Base-by-base conservation (phyloP, 2,888 invertebrate species). In the Plebejus anna region DNA sequence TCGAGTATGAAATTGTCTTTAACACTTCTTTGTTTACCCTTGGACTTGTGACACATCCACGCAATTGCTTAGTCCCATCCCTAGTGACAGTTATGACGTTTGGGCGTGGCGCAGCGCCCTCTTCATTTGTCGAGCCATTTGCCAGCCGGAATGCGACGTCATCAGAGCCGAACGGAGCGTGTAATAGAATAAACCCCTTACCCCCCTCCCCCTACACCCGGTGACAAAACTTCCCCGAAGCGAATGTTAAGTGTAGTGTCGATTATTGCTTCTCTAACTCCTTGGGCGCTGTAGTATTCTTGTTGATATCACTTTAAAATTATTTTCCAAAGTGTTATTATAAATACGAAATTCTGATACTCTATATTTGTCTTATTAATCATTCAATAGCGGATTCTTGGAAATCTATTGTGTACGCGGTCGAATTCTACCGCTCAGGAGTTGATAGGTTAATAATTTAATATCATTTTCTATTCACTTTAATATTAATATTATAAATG, bases 81-180 rank as follows among this genome's bases (percentile, higher is more conserved):
- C 81, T 83, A 83, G 86, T 88, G 90, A 89, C 91, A 90, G 91
- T 93, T 93, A 93, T 93, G 93, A 93, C 90, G 87, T 82, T 83
- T 82, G 91, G 93, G 93, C 93, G 93, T 91, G 91, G 84, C 88
- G 83, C 84, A 86, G 89, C 88, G 87, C 89, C 89, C 90, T 88
- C 88, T 93, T 90, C 92, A 92, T 94, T 93, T 92, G 92, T 88
- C 92, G 94, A 91, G 86, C 93, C 93, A 94, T 94, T 93, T 93
- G 91, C 87, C 86, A 85, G 82, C 80, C 82, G 93, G 94, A 92
- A 94, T 94, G 94, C 91, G 88, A 90, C 91, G 93, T 93, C 94
- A 94, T 94, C 93, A 94, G 90, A 82, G 87, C 81, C 82, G 89
- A 92, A 88, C 90, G 90, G 90, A 92, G 89, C 94, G 94, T 94